These are phyloP conservation scores for Sciurus niger DNA, from an alignment of 2,113 vertebrate genomes.

Conservation along the genomic window DNA sequence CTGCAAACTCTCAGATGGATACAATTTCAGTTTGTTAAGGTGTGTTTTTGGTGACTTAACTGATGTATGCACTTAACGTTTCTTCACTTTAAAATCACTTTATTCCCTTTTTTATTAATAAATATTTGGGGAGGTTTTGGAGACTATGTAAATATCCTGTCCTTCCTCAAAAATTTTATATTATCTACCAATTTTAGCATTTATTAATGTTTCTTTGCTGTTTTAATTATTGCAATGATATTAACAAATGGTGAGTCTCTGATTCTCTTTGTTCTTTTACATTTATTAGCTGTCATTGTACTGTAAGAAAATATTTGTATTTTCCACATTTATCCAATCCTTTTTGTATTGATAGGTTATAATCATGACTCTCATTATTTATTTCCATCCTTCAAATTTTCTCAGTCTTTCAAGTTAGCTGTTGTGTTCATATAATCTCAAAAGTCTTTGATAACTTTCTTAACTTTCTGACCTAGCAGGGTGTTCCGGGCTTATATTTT, in stretches of 20 bases:
- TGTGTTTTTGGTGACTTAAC: neutral
- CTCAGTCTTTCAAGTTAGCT: neutral
- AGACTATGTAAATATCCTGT: neutral
- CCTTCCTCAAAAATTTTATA: neutral
- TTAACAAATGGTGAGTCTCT: neutral
- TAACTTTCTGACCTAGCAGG: neutral
- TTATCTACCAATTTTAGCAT: neutral
- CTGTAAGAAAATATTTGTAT: neutral
- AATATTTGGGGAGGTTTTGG: neutral
- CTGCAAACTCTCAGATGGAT: neutral
- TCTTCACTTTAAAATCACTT: neutral
- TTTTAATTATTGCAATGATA: neutral
- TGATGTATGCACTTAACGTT: neutral
- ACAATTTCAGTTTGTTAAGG: neutral
- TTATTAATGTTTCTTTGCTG: neutral
- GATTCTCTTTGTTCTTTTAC: neutral
- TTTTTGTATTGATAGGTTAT: neutral
- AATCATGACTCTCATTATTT: neutral
- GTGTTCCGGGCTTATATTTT: neutral
- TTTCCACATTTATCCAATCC: neutral
- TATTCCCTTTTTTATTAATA: neutral
- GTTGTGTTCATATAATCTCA: neutral
- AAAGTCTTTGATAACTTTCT: neutral
- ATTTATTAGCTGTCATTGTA: neutral
- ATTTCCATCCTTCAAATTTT: conserved; percentile 9